Evolutionary conservation across 2,113 vertebrate species (phyloP), one percentile per base, ranked within the genome.

Genomic region (Cacatua alba): DNA sequence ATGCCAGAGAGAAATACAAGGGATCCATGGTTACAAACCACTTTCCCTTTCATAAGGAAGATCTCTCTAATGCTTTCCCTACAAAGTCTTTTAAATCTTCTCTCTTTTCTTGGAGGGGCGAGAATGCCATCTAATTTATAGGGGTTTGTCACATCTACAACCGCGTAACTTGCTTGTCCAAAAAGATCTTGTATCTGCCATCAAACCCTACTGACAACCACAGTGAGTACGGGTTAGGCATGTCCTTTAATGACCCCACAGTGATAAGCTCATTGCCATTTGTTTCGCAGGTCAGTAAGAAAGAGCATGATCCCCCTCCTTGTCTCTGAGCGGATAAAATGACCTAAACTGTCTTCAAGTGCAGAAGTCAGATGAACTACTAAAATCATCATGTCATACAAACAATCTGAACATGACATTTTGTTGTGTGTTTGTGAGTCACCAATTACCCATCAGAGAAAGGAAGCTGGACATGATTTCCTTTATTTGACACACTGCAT

Each of bases 401-500:
- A 41, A 63, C n/a, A 20, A 49, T 62, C 33, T 68, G 77, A 80
- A 86, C 62, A 25, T 78, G 92, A 92, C 70, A 88, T 94, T 94
- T 87, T 37, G n/a, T 9, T 81, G 28, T 60, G n/a, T 68, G 74
- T 55, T 55, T 78, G 31, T 76, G 82, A 90, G 70, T 92, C 82
- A 95, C 80, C 75, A 82, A 64, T 82, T 69, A 88, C 62, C 59
- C 55, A 37, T n/a, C 76, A 57, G 23, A 71, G 67, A 57, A 57
- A 55, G 25, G 37, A 44, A 76, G 55, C 35, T 23, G 74, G 90
- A 55, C 31, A 20, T 31, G 67, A 31, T 69, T 88, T 71, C 59
- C 74, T 60, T 23, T 29, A 6, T n/a, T 57, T 67, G 90, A 71
- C 69, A 68, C 33, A 15, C n/a, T 59, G n/a, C 28, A 24, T 57